Evolutionary conservation across 1,140 invertebrate genomes (phyloP), one percentile per base, ranked within the genome.

Genomic region (Nylanderia fulva): DNA sequence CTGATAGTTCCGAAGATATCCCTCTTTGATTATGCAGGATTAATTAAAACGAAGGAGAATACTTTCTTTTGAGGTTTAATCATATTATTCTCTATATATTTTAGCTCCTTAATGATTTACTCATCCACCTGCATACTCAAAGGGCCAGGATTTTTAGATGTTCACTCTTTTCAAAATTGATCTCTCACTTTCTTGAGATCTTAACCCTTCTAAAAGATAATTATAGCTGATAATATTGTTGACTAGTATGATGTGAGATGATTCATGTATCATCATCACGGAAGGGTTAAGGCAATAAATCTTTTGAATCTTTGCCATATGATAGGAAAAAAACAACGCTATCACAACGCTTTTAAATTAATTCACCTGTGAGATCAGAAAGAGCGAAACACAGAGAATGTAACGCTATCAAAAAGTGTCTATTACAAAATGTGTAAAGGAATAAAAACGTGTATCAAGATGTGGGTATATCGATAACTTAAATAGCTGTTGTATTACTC

Each of bases 401-500:
- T 80, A 85, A 77, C n/a, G 24, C 39, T 85, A 63, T 61, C 42
- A 27, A 85, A 27, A 85, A 72, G 15, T 85, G 56, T 85, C 77
- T 85, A 71, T 71, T 82, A 63, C 27, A 63, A 60, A n/a, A 63
- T 0, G 11, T 85, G 66, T 77, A 85, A 77, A 64, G 52, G 42
- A 29, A 60, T 69, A 82, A 58, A 88, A 74, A 66, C 72, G 82
- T 84, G 80, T 90, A 86, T 76, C 63, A 85, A 86, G 69, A 86
- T 66, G 29, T 79, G 72, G 29, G 58, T 90, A 86, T 80, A 86
- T 80, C 15, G 27, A 72, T 89, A 86, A 88, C 58, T n/a, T 86
- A 86, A 84, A 89, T 89, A 90, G 80, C 85, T 89, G 87, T 89
- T 86, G 80, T 90, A 89, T 88, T 60, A 86, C n/a, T n/a, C n/a